Conservation (phyloP, 1,140 invertebrate genomes). For the Reticulitermes speratus region DNA sequence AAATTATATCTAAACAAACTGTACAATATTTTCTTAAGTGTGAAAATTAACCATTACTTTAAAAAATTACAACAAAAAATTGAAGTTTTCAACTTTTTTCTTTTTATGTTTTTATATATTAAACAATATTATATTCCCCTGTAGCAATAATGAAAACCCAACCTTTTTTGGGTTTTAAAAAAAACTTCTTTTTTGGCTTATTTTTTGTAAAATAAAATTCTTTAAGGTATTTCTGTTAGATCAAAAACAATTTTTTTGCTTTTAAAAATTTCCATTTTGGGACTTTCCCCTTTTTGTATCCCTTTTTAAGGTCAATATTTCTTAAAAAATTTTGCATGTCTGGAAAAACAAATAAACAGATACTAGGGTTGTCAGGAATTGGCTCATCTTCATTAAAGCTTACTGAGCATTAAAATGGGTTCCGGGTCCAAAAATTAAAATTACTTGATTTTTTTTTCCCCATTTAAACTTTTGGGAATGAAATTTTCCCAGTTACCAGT, state of each 20-base stretch:
- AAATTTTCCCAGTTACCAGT: too few species aligned
- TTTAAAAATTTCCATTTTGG: background rate
- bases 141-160: background rate
- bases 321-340: background rate
- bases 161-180: background rate
- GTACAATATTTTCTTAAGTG: constrained; percentile 13
- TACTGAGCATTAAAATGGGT: too few species aligned
- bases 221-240: constrained; percentile 13
- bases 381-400: too few species aligned
- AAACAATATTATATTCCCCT: constrained; percentile 17
- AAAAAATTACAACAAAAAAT: constrained; percentile 11
- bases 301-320: background rate
- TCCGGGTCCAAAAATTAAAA: too few species aligned
- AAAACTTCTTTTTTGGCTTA: background rate
- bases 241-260: background rate
- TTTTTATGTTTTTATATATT: background rate
- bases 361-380: too few species aligned
- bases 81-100: background rate
- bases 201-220: background rate
- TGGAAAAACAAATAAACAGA: background rate
- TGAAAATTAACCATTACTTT: constrained; percentile 19
- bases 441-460: too few species aligned
- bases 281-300: background rate
- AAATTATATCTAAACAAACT: constrained; percentile 11
- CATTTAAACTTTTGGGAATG: too few species aligned